Evolutionary conservation across 2,113 vertebrate genomes (phyloP).

Genomic region (Astatoreochromis straeleni): DNA sequence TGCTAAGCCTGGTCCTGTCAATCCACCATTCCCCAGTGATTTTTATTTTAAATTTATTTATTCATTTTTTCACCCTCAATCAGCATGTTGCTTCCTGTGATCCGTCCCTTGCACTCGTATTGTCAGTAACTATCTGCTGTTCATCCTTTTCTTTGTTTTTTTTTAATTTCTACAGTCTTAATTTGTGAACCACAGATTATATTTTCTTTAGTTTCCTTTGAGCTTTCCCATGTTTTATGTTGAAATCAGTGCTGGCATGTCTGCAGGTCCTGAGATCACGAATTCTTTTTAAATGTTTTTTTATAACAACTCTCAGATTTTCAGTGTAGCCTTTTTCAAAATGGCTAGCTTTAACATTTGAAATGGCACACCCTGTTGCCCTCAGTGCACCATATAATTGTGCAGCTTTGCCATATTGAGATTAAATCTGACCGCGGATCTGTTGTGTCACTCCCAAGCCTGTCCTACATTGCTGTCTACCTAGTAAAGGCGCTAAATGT

Average conservation of each 20-base stretch:
- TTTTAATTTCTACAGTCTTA: neutral
- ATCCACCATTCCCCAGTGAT: neutral
- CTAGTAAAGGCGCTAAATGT: neutral
- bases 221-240: neutral
- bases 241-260: neutral
- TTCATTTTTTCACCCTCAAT: neutral
- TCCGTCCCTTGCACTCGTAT: neutral
- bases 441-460: neutral
- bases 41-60: neutral
- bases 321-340: neutral
- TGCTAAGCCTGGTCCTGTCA: neutral
- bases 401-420: neutral
- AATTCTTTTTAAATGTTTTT: neutral
- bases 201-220: neutral
- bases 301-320: neutral
- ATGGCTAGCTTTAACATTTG: neutral
- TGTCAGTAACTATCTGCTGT: neutral
- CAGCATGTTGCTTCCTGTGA: conserved; percentile 44
- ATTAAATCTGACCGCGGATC: neutral
- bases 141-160: neutral
- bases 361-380: neutral
- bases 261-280: neutral
- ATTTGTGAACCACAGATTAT: neutral
- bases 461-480: neutral
- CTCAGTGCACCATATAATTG: neutral